Evolutionary conservation across 2,888 invertebrate species (phyloP).

Genomic region (Polyommatus icarus): DNA sequence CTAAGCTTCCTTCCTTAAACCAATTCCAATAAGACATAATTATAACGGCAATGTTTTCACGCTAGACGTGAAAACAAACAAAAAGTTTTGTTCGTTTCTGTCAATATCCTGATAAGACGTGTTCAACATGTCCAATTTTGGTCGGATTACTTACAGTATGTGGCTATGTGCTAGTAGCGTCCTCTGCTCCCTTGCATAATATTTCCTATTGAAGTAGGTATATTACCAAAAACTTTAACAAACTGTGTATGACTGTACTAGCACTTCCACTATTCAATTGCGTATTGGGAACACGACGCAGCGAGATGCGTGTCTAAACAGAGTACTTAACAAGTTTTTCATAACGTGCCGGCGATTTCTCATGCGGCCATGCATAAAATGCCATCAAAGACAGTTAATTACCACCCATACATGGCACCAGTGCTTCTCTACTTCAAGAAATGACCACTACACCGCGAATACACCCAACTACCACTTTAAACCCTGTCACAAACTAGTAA

Average conservation of each 20-base stretch:
- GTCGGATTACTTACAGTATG: too few species aligned
- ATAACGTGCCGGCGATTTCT: slow-evolving; percentile 68
- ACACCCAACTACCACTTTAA: slow-evolving; percentile 38
- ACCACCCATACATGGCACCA: slow-evolving; percentile 70
- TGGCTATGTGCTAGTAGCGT: too few species aligned
- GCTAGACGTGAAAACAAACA: too few species aligned
- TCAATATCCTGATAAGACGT: too few species aligned
- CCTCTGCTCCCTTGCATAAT: too few species aligned
- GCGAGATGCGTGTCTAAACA: slow-evolving; percentile 49
- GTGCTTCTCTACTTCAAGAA: slow-evolving; percentile 62
- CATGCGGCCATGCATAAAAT: slow-evolving; percentile 73
- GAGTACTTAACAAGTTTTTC: slow-evolving; percentile 67
- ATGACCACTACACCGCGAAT: slow-evolving; percentile 49
- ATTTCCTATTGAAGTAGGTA: too few species aligned
- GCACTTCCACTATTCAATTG: slow-evolving; percentile 27
- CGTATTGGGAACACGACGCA: slow-evolving; percentile 31
- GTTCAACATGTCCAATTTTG: too few species aligned
- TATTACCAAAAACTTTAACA: too few species aligned
- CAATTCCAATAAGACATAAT: too few species aligned
- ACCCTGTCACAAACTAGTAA: slow-evolving; percentile 40
- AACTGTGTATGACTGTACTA: neutral
- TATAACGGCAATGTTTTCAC: too few species aligned
- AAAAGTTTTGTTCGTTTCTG: too few species aligned
- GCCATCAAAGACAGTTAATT: slow-evolving; percentile 71
- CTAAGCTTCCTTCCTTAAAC: too few species aligned